Evolutionary conservation across 1,140 invertebrate genomes (phyloP).

Genomic region (Papilio xuthus): DNA sequence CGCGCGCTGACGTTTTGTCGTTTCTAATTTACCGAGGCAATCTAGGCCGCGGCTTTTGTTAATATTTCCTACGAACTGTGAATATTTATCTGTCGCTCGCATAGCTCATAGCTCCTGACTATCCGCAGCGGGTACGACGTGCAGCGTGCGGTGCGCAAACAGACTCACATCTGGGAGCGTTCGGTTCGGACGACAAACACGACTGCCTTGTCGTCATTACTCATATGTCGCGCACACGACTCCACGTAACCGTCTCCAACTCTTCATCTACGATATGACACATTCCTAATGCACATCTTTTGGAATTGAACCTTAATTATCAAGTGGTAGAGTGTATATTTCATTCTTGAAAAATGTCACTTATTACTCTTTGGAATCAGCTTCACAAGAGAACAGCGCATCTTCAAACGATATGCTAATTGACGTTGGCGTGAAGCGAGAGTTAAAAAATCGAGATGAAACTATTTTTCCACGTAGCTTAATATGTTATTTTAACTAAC

Average conservation of each 20-base stretch:
- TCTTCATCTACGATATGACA: slow-evolving; percentile 60
- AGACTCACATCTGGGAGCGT: slow-evolving; percentile 73
- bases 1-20: slow-evolving; percentile 39
- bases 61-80: slow-evolving; percentile 49
- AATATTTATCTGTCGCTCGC: slow-evolving; percentile 61
- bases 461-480: slow-evolving; percentile 57
- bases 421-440: slow-evolving; percentile 71
- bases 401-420: slow-evolving; percentile 79
- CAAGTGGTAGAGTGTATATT: slow-evolving; percentile 51
- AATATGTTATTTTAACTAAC: slow-evolving; percentile 23
- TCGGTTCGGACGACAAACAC: slow-evolving; percentile 68
- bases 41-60: slow-evolving; percentile 46
- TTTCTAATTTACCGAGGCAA: slow-evolving; percentile 46
- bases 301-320: slow-evolving; percentile 61
- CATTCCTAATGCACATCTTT: slow-evolving; percentile 47
- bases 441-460: slow-evolving; percentile 57
- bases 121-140: slow-evolving; percentile 49
- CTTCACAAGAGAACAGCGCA: slow-evolving; percentile 57
- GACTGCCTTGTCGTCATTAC: slow-evolving; percentile 78
- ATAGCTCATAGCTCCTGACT: slow-evolving; percentile 70
- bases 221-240: slow-evolving; percentile 78
- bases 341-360: slow-evolving; percentile 37
- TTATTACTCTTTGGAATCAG: slow-evolving; percentile 50
- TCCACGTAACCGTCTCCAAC: slow-evolving; percentile 60
- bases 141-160: slow-evolving; percentile 38